A percentile compares a stretch with the other conserved stretches of the same genome.
These are phyloP conservation scores for Carabus problematicus DNA, from an alignment of 2,888 invertebrate genomes.

Conservation along the genomic window DNA sequence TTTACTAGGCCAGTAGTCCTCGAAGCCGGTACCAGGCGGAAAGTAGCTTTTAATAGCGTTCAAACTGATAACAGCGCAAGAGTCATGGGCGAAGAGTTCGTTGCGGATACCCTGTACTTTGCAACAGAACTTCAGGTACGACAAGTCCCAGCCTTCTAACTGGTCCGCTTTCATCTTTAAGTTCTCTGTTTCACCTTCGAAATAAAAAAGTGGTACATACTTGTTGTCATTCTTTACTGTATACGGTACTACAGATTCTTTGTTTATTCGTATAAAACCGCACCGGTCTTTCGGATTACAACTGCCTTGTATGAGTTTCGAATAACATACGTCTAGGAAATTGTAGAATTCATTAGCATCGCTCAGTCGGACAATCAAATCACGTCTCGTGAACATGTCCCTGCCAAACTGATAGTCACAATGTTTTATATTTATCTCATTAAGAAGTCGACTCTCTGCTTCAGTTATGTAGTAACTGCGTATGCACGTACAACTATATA, in stretches of 20 bases:
- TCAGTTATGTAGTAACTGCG: constrained; percentile 93
- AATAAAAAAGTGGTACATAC: constrained; percentile 91
- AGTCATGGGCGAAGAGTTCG: constrained; percentile 89
- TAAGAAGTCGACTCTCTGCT: constrained; percentile 85
- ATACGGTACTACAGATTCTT: constrained; percentile 92
- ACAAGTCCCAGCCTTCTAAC: constrained; percentile 89
- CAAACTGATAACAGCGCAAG: constrained; percentile 88
- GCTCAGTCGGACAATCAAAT: constrained; percentile 85
- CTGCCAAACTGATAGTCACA: constrained; percentile 91
- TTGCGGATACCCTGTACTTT: constrained; percentile 93
- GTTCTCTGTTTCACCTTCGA: constrained; percentile 92
- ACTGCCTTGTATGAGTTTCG: constrained; percentile 77
- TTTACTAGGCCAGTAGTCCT: constrained; percentile 93
- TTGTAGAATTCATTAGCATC: constrained; percentile 92
- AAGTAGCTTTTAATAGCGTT: constrained; percentile 91
- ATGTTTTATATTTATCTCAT: constrained; percentile 92
- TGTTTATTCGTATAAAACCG: constrained; percentile 90
- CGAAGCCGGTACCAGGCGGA: constrained; percentile 87
- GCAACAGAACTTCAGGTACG: constrained; percentile 92
- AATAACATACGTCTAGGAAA: constrained; percentile 88
- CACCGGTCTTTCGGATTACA: constrained; percentile 79
- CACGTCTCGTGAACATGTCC: constrained; percentile 85
- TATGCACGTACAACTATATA: constrained; percentile 90
- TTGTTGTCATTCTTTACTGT: constrained; percentile 83
- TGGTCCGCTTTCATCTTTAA: constrained; percentile 86